Conservation (phyloP, 2,888 invertebrate genomes). For the Rhagonycha fulva region DNA sequence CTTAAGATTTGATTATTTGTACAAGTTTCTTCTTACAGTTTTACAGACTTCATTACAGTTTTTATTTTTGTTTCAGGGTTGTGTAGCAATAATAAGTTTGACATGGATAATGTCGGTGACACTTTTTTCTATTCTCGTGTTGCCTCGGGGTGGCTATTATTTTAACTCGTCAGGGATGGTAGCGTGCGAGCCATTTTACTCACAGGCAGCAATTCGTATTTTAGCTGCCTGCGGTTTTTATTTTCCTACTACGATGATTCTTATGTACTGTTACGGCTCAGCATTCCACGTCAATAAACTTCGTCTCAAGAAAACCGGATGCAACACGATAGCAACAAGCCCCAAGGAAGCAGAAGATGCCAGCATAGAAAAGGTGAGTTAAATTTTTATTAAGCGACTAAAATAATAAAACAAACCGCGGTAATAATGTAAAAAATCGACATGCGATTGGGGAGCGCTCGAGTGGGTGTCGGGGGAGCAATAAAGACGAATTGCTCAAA, state of each 20-base stretch:
- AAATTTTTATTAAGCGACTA: background rate
- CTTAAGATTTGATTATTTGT: background rate
- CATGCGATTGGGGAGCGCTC: background rate
- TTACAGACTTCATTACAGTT: background rate
- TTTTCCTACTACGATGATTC: constrained; percentile 88
- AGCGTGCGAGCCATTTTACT: constrained; percentile 88
- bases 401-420: background rate
- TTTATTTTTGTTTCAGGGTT: constrained; percentile 66
- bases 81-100: constrained; percentile 81
- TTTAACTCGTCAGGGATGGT: constrained; percentile 85
- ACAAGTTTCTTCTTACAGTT: too few relatives aligned
- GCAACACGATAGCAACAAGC: constrained; percentile 50
- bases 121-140: constrained; percentile 79
- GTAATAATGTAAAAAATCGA: background rate
- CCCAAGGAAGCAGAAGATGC: constrained; percentile 56
- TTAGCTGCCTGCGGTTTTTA: constrained; percentile 86
- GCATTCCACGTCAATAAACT: constrained; percentile 88
- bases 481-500: background rate
- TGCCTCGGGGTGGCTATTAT: constrained; percentile 85
- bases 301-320: constrained; percentile 62
- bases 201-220: constrained; percentile 72
- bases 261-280: constrained; percentile 90
- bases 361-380: constrained; percentile 59
- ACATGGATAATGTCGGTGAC: constrained; percentile 86
- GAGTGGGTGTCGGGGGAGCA: background rate